phyloP scores from a whole-genome alignment of 2,888 invertebrate species.

The Lithophane semibrunnea region DNA sequence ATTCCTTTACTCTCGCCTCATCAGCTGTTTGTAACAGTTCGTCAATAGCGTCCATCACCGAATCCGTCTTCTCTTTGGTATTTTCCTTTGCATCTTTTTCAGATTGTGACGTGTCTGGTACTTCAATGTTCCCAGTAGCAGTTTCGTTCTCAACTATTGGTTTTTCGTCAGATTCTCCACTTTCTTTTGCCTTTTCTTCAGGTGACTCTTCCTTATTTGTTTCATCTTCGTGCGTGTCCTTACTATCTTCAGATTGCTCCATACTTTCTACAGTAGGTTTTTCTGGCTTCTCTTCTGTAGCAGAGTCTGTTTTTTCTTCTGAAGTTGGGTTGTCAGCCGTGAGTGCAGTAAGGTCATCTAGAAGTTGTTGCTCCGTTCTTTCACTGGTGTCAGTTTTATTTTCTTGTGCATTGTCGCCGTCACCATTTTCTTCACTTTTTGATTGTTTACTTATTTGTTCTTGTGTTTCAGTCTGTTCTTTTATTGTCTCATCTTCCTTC shows the following conservation, averaged over 20 bases:
- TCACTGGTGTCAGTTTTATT: slow-evolving; percentile 16
- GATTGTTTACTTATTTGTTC: slow-evolving; percentile 26
- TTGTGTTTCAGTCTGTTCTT: slow-evolving; percentile 23
- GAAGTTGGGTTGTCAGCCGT: slow-evolving; percentile 38
- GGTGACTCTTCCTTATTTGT: neutral
- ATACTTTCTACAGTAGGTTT: slow-evolving; percentile 15
- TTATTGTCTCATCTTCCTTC: slow-evolving; percentile 10
- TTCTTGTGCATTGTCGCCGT: slow-evolving; percentile 18
- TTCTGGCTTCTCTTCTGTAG: slow-evolving; percentile 18
- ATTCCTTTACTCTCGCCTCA: slow-evolving; percentile 30
- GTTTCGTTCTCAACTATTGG: slow-evolving; percentile 8
- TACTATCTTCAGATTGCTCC: slow-evolving; percentile 26
- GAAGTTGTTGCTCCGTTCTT: slow-evolving; percentile 46
- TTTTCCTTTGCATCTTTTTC: slow-evolving; percentile 31
- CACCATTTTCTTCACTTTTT: slow-evolving; percentile 4
- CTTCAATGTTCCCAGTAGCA: slow-evolving; percentile 29
- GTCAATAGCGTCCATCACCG: slow-evolving; percentile 59
- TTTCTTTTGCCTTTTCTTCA: slow-evolving; percentile 5
- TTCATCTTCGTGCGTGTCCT: slow-evolving; percentile 4
- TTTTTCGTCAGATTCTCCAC: slow-evolving; percentile 18
- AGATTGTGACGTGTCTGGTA: slow-evolving; percentile 48
- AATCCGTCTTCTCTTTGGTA: slow-evolving; percentile 51
- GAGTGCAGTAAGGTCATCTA: slow-evolving; percentile 37
- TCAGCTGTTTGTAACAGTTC: slow-evolving; percentile 50
- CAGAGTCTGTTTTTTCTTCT: slow-evolving; percentile 11